Conservation (phyloP, 53 echinoderm and acorn worm genomes). For the Holothuria leucospilota region DNA sequence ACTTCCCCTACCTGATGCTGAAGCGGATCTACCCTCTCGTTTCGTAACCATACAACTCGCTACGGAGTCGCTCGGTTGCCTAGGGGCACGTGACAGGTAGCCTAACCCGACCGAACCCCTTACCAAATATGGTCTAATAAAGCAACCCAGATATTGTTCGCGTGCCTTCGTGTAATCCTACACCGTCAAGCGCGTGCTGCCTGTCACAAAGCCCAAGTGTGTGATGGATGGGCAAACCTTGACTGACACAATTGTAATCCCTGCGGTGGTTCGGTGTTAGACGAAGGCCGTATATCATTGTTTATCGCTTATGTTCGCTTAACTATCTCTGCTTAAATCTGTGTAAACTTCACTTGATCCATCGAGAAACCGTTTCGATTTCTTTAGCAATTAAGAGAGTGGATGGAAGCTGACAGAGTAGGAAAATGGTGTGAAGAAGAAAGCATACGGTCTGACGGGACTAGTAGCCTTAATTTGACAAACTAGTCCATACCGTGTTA, state of each 20-base stretch:
- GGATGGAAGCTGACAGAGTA: too few relatives aligned
- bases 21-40: too few relatives aligned
- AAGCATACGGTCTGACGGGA: too few relatives aligned
- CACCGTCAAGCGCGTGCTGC: slow-evolving; percentile 34
- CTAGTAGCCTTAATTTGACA: too few relatives aligned
- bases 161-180: slow-evolving; percentile 48
- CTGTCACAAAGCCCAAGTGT: slow-evolving; percentile 32
- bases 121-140: slow-evolving; percentile 50
- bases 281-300: slow-evolving; percentile 24
- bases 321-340: too few relatives aligned
- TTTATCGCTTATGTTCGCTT: neutral
- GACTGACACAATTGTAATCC: slow-evolving; percentile 42
- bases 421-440: too few relatives aligned
- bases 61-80: slow-evolving; percentile 9
- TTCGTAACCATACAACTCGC: too few relatives aligned
- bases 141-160: slow-evolving; percentile 34
- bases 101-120: slow-evolving; percentile 45
- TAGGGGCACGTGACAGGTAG: slow-evolving; percentile 47
- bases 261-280: slow-evolving; percentile 8
- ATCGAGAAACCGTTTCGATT: too few relatives aligned
- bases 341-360: too few relatives aligned
- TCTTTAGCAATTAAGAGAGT: too few relatives aligned
- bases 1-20: too few relatives aligned
- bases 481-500: too few relatives aligned
- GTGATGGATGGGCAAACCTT: slow-evolving; percentile 29